Evolutionary conservation across 1,140 invertebrate genomes (phyloP).

Genomic region (Bradysia coprophila): DNA sequence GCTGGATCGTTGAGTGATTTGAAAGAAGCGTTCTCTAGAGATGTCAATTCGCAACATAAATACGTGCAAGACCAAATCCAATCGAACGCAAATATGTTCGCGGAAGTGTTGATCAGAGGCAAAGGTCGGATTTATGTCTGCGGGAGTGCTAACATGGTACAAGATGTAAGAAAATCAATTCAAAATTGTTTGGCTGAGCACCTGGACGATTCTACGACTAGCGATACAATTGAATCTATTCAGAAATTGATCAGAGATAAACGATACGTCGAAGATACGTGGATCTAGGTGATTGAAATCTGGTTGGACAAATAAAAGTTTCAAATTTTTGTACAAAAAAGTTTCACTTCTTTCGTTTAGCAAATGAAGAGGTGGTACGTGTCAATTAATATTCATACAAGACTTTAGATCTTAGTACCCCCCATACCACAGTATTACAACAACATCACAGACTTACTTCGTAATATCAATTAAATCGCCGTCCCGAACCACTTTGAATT

Average conservation of each 20-base stretch:
- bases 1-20: slow-evolving; percentile 31
- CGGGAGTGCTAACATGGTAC: slow-evolving; percentile 55
- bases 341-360: too few species aligned
- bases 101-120: slow-evolving; percentile 32
- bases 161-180: slow-evolving; percentile 41
- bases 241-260: slow-evolving; percentile 24
- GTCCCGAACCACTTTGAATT: slow-evolving; percentile 42
- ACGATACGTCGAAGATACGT: slow-evolving; percentile 32
- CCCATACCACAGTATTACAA: too few species aligned
- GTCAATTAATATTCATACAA: too few species aligned
- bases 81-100: slow-evolving; percentile 30
- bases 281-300: slow-evolving; percentile 23
- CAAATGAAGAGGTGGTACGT: too few species aligned
- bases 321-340: too few species aligned
- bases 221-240: slow-evolving; percentile 23
- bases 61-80: slow-evolving; percentile 43
- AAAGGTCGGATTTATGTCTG: slow-evolving; percentile 46
- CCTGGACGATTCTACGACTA: slow-evolving; percentile 16
- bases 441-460: too few species aligned
- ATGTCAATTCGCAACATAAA: slow-evolving; percentile 23
- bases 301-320: too few species aligned
- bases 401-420: too few species aligned
- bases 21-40: slow-evolving; percentile 43
- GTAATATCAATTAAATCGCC: slow-evolving; percentile 29
- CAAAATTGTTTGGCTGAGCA: slow-evolving; percentile 27